Percentiles rank a stretch among this genome's conserved stretches.
phyloP scores from a whole-genome alignment of 2,797 vertebrate genomes.

The Euthynnus affinis region DNA sequence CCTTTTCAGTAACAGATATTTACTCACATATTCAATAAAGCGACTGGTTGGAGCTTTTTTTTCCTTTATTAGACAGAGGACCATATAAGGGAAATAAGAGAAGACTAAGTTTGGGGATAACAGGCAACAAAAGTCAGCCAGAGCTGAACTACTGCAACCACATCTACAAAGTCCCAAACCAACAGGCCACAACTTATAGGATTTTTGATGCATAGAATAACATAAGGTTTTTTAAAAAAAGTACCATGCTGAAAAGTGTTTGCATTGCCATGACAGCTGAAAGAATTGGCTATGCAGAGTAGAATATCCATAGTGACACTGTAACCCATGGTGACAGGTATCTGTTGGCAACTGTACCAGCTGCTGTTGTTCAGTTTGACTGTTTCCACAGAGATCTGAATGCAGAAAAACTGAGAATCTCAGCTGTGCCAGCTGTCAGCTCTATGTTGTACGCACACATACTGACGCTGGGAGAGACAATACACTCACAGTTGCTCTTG shows the following conservation, averaged over 20 bases:
- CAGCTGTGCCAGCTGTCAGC: slow-evolving; percentile 71
- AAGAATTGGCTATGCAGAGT: slow-evolving; percentile 11
- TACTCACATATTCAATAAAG: background rate
- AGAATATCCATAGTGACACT: slow-evolving; percentile 58
- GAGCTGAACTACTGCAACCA: background rate
- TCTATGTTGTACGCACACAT: slow-evolving; percentile 50
- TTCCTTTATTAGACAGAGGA: too few relatives aligned
- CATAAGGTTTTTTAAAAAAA: slow-evolving; percentile 16
- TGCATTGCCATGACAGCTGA: background rate
- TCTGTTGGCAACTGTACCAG: slow-evolving; percentile 48
- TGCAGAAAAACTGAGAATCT: slow-evolving; percentile 57
- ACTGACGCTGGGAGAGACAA: slow-evolving; percentile 52
- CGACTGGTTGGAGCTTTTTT: too few relatives aligned
- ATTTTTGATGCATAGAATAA: too few relatives aligned
- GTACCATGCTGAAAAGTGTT: background rate
- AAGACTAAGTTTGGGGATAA: background rate
- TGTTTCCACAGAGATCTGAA: slow-evolving; percentile 69
- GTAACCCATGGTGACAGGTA: slow-evolving; percentile 60
- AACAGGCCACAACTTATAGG: background rate
- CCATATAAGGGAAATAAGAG: too few relatives aligned
- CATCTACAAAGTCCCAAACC: background rate
- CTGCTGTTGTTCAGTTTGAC: slow-evolving; percentile 65
- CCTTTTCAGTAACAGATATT: too few relatives aligned
- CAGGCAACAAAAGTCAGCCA: background rate
- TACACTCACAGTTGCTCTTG: slow-evolving; percentile 48